Percentiles rank a stretch among this genome's conserved stretches.
phyloP scores from a whole-genome alignment of 2,113 vertebrate species.

The Elanus axillaris region DNA sequence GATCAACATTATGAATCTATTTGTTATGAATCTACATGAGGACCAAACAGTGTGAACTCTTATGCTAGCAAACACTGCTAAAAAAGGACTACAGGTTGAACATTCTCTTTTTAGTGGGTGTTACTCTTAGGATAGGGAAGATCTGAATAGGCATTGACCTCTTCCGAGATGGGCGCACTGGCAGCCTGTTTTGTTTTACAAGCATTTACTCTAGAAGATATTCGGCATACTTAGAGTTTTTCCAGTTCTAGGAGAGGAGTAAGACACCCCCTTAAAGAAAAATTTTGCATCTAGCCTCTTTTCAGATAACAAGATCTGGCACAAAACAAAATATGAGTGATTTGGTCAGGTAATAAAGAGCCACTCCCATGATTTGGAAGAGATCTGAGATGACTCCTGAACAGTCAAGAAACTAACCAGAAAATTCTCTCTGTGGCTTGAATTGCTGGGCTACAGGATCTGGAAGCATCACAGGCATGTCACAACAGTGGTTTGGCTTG shows the following conservation, averaged over 20 bases:
- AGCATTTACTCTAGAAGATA: neutral
- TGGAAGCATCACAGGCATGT: neutral
- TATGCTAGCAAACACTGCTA: neutral
- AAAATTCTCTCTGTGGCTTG: neutral
- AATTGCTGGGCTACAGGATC: neutral
- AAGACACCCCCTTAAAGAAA: neutral
- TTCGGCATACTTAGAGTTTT: neutral
- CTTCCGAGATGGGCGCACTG: neutral
- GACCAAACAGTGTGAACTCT: neutral
- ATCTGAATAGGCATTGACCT: neutral
- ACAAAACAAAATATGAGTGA: neutral
- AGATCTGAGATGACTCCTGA: neutral
- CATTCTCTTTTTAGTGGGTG: neutral
- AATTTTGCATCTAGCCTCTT: neutral
- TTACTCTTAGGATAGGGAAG: neutral
- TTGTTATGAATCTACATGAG: neutral
- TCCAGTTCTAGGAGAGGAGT: neutral
- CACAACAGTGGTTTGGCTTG: neutral
- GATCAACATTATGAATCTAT: neutral
- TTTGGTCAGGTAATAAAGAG: neutral
- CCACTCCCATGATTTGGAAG: neutral
- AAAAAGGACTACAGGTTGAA: neutral
- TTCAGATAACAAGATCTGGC: neutral
- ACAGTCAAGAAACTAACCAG: neutral
- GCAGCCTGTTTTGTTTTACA: neutral